phyloP scores from a whole-genome alignment of 2,888 invertebrate genomes.

The Eupithecia dodoneata region DNA sequence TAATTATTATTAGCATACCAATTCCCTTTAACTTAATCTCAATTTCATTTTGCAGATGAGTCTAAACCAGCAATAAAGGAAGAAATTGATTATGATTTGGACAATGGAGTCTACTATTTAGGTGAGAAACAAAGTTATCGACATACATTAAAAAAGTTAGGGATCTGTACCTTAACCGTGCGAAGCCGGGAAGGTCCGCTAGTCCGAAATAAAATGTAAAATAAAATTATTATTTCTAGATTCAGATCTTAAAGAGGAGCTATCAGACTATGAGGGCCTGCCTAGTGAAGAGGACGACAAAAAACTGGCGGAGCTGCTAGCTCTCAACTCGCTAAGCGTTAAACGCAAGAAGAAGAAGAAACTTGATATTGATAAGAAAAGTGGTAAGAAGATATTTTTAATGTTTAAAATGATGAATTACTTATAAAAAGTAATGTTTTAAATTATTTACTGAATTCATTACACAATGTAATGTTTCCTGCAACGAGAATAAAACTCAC shows the following conservation, averaged over 20 bases:
- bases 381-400: constrained; percentile 32
- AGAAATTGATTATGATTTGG: constrained; percentile 59
- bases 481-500: too few relatives aligned
- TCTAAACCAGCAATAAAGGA: constrained; percentile 59
- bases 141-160: too few relatives aligned
- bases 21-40: neutral
- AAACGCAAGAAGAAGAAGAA: constrained; percentile 56
- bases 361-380: constrained; percentile 23
- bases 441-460: too few relatives aligned
- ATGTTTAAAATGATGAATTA: too few relatives aligned
- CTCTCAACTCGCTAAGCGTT: constrained; percentile 49
- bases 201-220: neutral
- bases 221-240: constrained; percentile 10
- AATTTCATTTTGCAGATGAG: constrained; percentile 54
- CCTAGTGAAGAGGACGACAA: constrained; percentile 58
- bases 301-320: constrained; percentile 63
- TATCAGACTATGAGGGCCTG: constrained; percentile 59
- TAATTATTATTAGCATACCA: too few relatives aligned
- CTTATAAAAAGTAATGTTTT: too few relatives aligned
- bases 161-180: too few relatives aligned
- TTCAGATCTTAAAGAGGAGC: constrained; percentile 66
- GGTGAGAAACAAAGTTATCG: constrained; percentile 46
- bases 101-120: constrained; percentile 61
- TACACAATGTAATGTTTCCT: too few relatives aligned
- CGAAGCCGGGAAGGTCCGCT: too few relatives aligned